These are phyloP conservation scores for Dioctria linearis DNA, from an alignment of 2,888 invertebrate genomes.

Conservation along the genomic window DNA sequence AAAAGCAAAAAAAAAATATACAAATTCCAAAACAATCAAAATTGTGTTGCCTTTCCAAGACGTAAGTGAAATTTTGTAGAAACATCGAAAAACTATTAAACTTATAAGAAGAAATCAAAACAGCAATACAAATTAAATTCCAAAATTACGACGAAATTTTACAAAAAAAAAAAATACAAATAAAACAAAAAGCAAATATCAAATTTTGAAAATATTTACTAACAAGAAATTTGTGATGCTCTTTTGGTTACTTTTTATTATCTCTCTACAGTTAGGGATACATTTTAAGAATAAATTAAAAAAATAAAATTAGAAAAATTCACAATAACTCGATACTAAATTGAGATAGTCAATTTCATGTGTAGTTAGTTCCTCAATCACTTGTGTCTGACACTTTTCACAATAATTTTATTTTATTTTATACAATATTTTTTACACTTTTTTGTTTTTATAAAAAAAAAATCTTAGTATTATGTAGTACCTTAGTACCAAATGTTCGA, in stretches of 20 bases:
- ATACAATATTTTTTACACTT: background rate
- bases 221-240: background rate
- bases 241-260: conserved; percentile 3
- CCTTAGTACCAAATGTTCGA: background rate
- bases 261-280: background rate
- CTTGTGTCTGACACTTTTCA: conserved; percentile 49
- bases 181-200: background rate
- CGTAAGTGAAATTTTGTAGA: background rate
- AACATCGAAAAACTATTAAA: conserved; percentile 7
- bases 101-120: conserved; percentile 12
- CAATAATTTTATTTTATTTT: background rate
- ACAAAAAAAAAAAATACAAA: conserved; percentile 4
- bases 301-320: conserved; percentile 12
- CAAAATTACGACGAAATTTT: background rate
- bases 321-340: conserved; percentile 3
- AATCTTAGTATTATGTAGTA: conserved; percentile 2
- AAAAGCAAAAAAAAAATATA: background rate
- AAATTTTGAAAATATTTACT: background rate
- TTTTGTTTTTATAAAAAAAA: background rate
- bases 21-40: conserved; percentile 6
- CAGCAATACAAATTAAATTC: background rate
- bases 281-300: conserved; percentile 7
- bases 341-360: conserved; percentile 25
- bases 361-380: conserved; percentile 13
- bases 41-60: conserved; percentile 45